Evolutionary conservation across 2,888 invertebrate species (phyloP).

Genomic region (Polyploca ridens): DNA sequence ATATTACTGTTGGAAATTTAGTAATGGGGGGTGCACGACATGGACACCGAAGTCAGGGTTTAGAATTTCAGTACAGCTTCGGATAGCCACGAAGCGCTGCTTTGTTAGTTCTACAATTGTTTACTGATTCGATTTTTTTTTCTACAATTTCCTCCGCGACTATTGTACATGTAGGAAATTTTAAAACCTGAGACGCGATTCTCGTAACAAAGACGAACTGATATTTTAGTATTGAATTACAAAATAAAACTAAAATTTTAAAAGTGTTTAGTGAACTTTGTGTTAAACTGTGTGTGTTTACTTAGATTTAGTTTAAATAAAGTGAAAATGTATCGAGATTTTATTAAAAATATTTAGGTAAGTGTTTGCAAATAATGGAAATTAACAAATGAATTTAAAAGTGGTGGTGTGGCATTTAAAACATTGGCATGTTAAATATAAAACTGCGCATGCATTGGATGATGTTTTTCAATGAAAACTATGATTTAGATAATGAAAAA

Average conservation of each 20-base stretch:
- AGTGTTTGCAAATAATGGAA: slow-evolving; percentile 69
- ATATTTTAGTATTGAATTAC: slow-evolving; percentile 52
- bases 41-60: slow-evolving; percentile 83
- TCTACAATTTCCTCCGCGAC: slow-evolving; percentile 47
- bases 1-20: slow-evolving; percentile 66
- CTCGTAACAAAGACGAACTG: slow-evolving; percentile 20
- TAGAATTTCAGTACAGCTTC: slow-evolving; percentile 85
- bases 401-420: slow-evolving; percentile 75
- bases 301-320: slow-evolving; percentile 32
- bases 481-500: neutral
- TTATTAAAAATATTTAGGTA: slow-evolving; percentile 59
- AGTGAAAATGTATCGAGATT: slow-evolving; percentile 19
- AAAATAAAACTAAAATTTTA: slow-evolving; percentile 32
- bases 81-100: slow-evolving; percentile 82
- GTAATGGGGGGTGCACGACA: slow-evolving; percentile 84
- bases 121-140: slow-evolving; percentile 76
- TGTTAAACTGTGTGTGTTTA: slow-evolving; percentile 42
- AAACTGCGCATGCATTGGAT: slow-evolving; percentile 73
- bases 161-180: slow-evolving; percentile 49
- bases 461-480: slow-evolving; percentile 34
- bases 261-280: slow-evolving; percentile 40
- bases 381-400: slow-evolving; percentile 61
- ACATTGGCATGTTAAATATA: slow-evolving; percentile 68
- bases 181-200: slow-evolving; percentile 40
- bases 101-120: slow-evolving; percentile 81